These are phyloP conservation scores for Periophthalmus modestus DNA, from an alignment of 2,113 vertebrate genomes.

Conservation along the genomic window DNA sequence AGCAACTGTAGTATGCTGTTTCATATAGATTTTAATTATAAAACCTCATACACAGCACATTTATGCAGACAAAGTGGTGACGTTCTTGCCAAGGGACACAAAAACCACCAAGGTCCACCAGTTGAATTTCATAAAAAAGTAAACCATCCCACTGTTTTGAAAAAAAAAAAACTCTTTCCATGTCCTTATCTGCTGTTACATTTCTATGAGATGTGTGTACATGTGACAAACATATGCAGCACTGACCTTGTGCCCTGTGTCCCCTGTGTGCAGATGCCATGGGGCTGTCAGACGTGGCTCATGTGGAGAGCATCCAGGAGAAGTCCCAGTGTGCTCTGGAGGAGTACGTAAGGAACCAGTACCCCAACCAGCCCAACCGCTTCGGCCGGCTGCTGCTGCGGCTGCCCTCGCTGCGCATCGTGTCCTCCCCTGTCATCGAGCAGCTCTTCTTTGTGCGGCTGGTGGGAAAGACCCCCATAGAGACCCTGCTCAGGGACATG, in stretches of 20 bases:
- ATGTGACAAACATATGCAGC: neutral
- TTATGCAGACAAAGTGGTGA: no score
- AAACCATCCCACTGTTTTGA: no score
- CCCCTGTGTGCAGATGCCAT: conserved; percentile 75
- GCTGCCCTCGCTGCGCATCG: conserved; percentile 84
- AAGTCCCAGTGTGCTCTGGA: conserved; percentile 87
- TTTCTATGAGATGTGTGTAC: no score
- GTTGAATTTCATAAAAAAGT: no score
- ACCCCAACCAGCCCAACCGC: conserved; percentile 84
- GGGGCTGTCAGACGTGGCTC: conserved; percentile 83
- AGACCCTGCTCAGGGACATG: conserved; percentile 88
- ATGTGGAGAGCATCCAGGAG: conserved; percentile 87
- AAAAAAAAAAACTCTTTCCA: no score
- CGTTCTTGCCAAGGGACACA: no score
- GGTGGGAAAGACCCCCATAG: conserved; percentile 89
- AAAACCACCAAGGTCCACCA: no score
- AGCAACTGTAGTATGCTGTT: no score
- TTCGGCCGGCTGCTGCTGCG: conserved; percentile 86
- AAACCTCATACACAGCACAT: no score
- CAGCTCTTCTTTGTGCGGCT: conserved; percentile 88
- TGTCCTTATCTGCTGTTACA: neutral
- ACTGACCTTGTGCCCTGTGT: neutral
- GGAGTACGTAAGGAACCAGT: conserved; percentile 86
- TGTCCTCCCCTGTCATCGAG: conserved; percentile 86
- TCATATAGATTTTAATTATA: no score